phyloP scores from a whole-genome alignment of 1,140 invertebrate species.

The Proctacanthus coquilletti region DNA sequence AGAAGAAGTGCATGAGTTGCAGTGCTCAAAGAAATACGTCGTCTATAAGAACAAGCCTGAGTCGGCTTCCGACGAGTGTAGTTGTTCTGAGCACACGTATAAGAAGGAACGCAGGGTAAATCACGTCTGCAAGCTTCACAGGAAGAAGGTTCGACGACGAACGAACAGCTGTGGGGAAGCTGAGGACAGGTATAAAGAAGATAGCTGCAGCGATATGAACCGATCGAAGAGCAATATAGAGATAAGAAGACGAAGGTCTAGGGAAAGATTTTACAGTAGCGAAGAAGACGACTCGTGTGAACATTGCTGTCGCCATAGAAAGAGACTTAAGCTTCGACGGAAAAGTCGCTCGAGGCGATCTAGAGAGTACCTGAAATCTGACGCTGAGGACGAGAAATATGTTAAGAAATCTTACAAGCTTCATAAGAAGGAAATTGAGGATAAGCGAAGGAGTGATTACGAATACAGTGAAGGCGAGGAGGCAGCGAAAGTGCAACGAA shows the following conservation, averaged over 20 bases:
- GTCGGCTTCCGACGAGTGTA: slow-evolving; percentile 16
- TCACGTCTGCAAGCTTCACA: slow-evolving; percentile 15
- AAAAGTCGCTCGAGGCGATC: slow-evolving; percentile 14
- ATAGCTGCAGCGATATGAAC: slow-evolving; percentile 20
- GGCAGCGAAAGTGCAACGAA: background rate
- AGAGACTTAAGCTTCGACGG: slow-evolving; percentile 20
- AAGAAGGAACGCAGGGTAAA: slow-evolving; percentile 17
- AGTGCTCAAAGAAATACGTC: slow-evolving; percentile 24
- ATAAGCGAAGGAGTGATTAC: background rate
- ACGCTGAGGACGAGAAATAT: slow-evolving; percentile 5
- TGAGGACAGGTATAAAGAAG: slow-evolving; percentile 9
- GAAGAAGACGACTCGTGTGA: slow-evolving; percentile 23
- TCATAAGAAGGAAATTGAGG: background rate
- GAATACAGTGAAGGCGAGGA: slow-evolving; percentile 2
- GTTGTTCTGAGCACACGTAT: slow-evolving; percentile 22
- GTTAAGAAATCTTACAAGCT: background rate
- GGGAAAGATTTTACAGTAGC: slow-evolving; percentile 14
- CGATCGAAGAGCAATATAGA: slow-evolving; percentile 29
- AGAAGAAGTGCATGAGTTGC: slow-evolving; percentile 23
- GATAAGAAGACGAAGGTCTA: slow-evolving; percentile 16
- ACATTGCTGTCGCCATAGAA: slow-evolving; percentile 24
- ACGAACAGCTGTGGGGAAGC: slow-evolving; percentile 27
- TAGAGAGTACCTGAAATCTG: slow-evolving; percentile 3
- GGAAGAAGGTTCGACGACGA: slow-evolving; percentile 13
- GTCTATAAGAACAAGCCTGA: slow-evolving; percentile 23